Evolutionary conservation across 2,888 invertebrate species (phyloP).

Genomic region (Ypsolopha sequella): DNA sequence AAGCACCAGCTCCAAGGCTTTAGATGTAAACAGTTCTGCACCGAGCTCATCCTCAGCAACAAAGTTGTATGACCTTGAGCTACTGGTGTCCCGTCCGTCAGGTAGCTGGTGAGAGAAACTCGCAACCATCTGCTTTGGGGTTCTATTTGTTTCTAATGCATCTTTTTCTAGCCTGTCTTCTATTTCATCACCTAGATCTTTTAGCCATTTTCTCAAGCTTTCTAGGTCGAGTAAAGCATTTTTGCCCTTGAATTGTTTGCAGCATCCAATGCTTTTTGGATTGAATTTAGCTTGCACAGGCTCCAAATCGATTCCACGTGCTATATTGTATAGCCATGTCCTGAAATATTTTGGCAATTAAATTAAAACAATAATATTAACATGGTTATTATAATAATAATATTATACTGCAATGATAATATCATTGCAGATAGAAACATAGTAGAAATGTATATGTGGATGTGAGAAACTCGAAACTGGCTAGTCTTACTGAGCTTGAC

Average conservation of each 20-base stretch:
- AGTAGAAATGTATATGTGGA: no score
- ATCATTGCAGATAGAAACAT: no score
- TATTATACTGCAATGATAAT: no score
- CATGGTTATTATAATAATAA: no score
- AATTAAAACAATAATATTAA: not conserved
- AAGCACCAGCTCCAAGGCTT: slow-evolving; percentile 76
- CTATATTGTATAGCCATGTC: slow-evolving; percentile 87
- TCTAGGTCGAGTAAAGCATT: slow-evolving; percentile 76
- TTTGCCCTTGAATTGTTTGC: slow-evolving; percentile 92
- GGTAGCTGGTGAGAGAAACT: slow-evolving; percentile 73
- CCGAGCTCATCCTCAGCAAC: slow-evolving; percentile 72
- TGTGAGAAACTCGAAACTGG: no score
- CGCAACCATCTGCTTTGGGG: slow-evolving; percentile 83
- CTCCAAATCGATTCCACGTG: slow-evolving; percentile 89
- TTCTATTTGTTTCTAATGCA: slow-evolving; percentile 82
- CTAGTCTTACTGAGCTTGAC: no score
- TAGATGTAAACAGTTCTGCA: slow-evolving; percentile 73
- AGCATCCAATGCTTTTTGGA: slow-evolving; percentile 95
- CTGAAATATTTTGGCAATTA: slow-evolving; percentile 45
- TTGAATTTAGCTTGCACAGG: slow-evolving; percentile 87
- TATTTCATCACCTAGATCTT: slow-evolving; percentile 85
- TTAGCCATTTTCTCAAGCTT: slow-evolving; percentile 83
- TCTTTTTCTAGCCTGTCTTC: slow-evolving; percentile 87
- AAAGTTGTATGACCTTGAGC: slow-evolving; percentile 75
- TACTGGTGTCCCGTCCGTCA: slow-evolving; percentile 67